Percentiles rank a stretch among this genome's conserved stretches.
phyloP scores from a whole-genome alignment of 2,113 vertebrate genomes.

The Amphiprion percula region DNA sequence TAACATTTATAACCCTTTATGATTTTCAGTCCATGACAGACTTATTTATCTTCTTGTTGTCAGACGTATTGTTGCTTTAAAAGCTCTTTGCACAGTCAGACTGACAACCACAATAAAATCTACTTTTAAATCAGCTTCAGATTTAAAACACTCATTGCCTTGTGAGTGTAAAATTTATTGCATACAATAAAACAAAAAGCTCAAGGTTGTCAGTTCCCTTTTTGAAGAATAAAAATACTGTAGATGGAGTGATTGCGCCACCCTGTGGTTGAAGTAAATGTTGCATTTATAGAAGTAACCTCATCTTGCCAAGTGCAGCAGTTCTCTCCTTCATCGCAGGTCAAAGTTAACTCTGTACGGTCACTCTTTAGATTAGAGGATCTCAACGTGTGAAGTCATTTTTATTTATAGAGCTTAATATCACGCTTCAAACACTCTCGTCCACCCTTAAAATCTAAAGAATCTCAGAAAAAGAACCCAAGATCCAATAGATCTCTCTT shows the following conservation, averaged over 20 bases:
- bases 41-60: background rate
- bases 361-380: background rate
- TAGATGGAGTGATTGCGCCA: constrained; percentile 32
- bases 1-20: too few species aligned
- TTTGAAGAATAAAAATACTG: background rate
- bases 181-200: background rate
- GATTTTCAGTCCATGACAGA: background rate
- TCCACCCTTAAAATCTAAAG: too few species aligned
- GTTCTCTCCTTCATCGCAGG: background rate
- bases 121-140: background rate
- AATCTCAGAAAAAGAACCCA: too few species aligned
- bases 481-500: too few species aligned
- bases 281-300: background rate
- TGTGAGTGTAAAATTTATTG: background rate
- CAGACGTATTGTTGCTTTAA: background rate
- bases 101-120: background rate
- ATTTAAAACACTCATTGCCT: background rate
- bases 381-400: background rate
- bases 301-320: background rate
- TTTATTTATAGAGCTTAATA: background rate
- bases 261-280: constrained; percentile 45
- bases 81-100: background rate
- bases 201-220: background rate
- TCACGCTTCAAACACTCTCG: too few species aligned
- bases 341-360: background rate